These are phyloP conservation scores for Grallaria varia DNA, from an alignment of 2,113 vertebrate species.

Conservation along the genomic window DNA sequence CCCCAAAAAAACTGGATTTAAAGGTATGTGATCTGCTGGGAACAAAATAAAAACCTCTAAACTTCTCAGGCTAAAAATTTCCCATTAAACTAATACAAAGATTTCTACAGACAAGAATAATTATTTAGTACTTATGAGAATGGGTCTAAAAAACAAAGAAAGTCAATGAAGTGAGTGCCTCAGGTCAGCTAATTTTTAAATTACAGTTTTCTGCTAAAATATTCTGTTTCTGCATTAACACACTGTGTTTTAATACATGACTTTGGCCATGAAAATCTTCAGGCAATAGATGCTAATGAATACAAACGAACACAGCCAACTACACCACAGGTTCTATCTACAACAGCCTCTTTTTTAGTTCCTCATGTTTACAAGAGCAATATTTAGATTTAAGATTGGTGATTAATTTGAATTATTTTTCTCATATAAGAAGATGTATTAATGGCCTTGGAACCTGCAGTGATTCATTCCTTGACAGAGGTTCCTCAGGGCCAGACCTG, in stretches of 20 bases:
- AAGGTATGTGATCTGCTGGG: neutral
- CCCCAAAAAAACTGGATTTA: neutral
- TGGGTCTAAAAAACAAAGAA: neutral
- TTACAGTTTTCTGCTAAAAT: neutral
- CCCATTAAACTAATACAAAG: neutral
- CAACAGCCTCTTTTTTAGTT: neutral
- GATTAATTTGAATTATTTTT: neutral
- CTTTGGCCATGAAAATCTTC: neutral
- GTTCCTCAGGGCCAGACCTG: neutral
- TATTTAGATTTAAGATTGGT: neutral
- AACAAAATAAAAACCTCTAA: neutral
- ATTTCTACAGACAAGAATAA: neutral
- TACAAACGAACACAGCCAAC: neutral
- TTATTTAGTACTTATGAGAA: neutral
- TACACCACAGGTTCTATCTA: neutral
- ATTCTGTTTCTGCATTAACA: neutral
- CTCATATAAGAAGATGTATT: neutral
- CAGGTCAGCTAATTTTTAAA: neutral
- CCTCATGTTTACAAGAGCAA: neutral
- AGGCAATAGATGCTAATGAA: neutral
- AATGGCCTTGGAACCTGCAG: neutral
- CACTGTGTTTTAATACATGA: neutral
- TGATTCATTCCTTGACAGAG: neutral
- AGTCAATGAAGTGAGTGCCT: neutral
- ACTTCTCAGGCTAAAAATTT: neutral